Evolutionary conservation across 30 jellyfish, hydroid and myxozoan genomes (phyloP).

Genomic region (Cassiopea xamachana): DNA sequence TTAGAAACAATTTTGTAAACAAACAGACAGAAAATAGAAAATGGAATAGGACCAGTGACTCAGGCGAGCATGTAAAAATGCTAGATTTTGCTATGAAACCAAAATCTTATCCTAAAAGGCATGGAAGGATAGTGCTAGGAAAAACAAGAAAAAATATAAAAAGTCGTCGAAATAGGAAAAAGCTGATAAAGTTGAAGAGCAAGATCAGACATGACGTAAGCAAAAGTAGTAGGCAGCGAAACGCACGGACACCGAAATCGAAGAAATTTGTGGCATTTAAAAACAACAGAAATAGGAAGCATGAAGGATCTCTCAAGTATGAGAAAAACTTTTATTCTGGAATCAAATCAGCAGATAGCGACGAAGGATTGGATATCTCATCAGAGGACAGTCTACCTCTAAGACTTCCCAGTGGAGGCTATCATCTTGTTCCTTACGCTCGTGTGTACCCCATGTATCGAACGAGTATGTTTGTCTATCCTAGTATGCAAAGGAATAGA

Average conservation of each 20-base stretch:
- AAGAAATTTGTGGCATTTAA: background rate
- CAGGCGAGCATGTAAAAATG: too few species aligned
- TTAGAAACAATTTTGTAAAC: background rate
- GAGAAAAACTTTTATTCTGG: background rate
- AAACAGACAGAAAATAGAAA: background rate
- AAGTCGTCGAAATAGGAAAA: background rate
- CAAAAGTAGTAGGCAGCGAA: background rate
- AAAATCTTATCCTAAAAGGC: background rate
- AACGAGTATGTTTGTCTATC: background rate
- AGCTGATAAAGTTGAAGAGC: background rate
- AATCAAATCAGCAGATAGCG: background rate
- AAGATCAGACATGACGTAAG: background rate
- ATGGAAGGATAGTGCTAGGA: background rate
- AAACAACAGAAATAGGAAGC: background rate
- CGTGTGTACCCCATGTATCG: constrained; percentile 16
- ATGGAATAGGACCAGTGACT: background rate
- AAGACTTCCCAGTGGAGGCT: constrained; percentile 5
- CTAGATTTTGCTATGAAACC: background rate
- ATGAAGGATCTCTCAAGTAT: background rate
- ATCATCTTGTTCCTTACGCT: constrained; percentile 33
- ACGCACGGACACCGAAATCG: background rate
- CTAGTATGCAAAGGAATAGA: constrained; percentile 19
- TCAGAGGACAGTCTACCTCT: background rate
- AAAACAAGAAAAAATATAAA: background rate
- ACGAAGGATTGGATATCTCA: background rate